phyloP scores from a whole-genome alignment of 2,113 vertebrate species.

The Prionailurus bengalensis region DNA sequence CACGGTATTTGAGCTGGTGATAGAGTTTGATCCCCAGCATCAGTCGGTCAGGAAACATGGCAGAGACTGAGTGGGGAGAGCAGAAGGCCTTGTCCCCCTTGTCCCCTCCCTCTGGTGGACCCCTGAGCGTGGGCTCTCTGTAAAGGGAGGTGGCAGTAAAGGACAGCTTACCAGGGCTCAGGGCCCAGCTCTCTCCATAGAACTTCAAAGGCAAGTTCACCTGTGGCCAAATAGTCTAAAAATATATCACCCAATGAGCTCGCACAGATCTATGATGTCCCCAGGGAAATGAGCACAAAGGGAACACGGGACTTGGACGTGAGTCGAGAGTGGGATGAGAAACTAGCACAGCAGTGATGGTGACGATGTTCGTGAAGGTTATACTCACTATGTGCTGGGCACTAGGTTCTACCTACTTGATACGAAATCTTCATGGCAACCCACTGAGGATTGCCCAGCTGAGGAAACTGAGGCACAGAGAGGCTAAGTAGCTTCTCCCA shows the following conservation, averaged over 20 bases:
- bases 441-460: not conserved
- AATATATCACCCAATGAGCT: not conserved
- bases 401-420: not conserved
- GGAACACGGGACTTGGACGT: not conserved
- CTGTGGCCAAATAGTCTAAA: not conserved
- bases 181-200: not conserved
- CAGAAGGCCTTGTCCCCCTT: not conserved
- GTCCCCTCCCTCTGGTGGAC: not conserved
- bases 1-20: not conserved
- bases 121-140: not conserved
- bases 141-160: not conserved
- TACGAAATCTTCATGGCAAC: not conserved
- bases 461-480: constrained; percentile 11
- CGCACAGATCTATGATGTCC: constrained; percentile 40
- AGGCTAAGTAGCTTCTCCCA: not conserved
- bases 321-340: not conserved
- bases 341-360: not conserved
- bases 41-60: not conserved
- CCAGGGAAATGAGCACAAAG: not conserved
- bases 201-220: constrained; percentile 9
- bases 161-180: not conserved
- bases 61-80: not conserved
- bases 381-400: not conserved
- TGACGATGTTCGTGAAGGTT: not conserved
- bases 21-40: not conserved